phyloP scores from a whole-genome alignment of 2,113 vertebrate species.

The Microtus pennsylvanicus region DNA sequence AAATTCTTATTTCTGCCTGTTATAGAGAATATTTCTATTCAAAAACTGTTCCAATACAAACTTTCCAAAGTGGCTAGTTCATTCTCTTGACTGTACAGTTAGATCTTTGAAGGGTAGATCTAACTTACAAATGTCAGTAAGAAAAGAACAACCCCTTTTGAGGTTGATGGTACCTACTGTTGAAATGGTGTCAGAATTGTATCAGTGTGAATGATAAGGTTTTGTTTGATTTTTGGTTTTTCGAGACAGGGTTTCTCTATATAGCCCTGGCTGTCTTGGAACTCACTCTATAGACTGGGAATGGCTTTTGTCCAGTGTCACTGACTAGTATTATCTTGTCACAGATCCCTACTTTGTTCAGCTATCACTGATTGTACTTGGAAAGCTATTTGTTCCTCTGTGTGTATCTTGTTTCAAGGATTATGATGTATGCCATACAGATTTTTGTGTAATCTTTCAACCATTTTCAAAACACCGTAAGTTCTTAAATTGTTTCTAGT shows the following conservation, averaged over 20 bases:
- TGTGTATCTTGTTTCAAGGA: slow-evolving; percentile 31
- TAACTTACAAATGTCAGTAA: background rate
- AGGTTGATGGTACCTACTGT: slow-evolving; percentile 55
- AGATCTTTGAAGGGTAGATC: background rate
- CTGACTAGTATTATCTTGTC: slow-evolving; percentile 7
- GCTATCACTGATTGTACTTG: slow-evolving; percentile 44
- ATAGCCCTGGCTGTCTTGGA: background rate
- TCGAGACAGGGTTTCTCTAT: background rate
- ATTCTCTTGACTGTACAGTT: background rate
- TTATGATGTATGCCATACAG: background rate
- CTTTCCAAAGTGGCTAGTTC: slow-evolving; percentile 12
- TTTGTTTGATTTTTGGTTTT: background rate
- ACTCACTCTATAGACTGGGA: background rate
- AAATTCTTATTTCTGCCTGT: slow-evolving; percentile 26
- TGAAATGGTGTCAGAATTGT: slow-evolving; percentile 67
- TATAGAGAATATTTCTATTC: slow-evolving; percentile 23
- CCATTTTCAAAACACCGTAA: background rate
- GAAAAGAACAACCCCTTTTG: slow-evolving; percentile 40
- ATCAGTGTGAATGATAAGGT: slow-evolving; percentile 34
- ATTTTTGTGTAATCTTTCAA: background rate
- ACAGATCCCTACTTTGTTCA: slow-evolving; percentile 7
- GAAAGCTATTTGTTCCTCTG: slow-evolving; percentile 12
- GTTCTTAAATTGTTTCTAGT: background rate
- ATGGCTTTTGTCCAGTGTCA: slow-evolving; percentile 24
- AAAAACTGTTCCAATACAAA: background rate